Conservation (phyloP, 2,113 vertebrate genomes). For the Pholis gunnellus region DNA sequence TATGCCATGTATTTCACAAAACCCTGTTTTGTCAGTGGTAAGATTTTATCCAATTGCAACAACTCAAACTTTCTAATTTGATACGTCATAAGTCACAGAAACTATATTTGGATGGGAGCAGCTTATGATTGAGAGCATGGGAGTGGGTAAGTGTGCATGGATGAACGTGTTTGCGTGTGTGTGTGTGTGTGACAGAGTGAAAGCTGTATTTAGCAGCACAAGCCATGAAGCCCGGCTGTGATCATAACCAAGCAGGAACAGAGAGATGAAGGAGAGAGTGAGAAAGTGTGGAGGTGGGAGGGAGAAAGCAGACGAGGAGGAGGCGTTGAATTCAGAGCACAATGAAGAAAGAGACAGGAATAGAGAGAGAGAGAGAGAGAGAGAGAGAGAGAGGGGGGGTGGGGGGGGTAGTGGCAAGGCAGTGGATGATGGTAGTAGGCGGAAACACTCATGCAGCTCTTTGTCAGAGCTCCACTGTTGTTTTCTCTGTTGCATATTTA, state of each 20-base stretch:
- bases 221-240: constrained; percentile 23
- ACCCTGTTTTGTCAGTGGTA: background rate
- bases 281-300: constrained; percentile 28
- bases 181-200: constrained; percentile 9
- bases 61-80: background rate
- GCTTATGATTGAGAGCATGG: background rate
- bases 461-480: constrained; percentile 47
- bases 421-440: constrained; percentile 35
- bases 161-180: background rate
- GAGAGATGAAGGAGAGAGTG: constrained; percentile 12
- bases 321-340: constrained; percentile 37
- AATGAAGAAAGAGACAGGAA: constrained; percentile 3
- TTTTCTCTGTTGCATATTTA: constrained; percentile 78
- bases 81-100: constrained; percentile 10
- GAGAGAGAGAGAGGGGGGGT: background rate
- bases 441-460: constrained; percentile 61
- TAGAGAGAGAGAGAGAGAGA: background rate
- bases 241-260: constrained; percentile 27
- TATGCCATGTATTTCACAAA: background rate
- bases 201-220: constrained; percentile 41
- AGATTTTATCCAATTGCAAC: background rate
- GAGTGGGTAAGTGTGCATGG: background rate
- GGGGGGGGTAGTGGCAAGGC: constrained; percentile 19
- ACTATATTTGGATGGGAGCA: constrained; percentile 10
- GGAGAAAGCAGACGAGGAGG: constrained; percentile 9